These are phyloP conservation scores for Eucidaris tribuloides DNA, from an alignment of 35 echinoderm and acorn worm genomes.

Conservation along the genomic window DNA sequence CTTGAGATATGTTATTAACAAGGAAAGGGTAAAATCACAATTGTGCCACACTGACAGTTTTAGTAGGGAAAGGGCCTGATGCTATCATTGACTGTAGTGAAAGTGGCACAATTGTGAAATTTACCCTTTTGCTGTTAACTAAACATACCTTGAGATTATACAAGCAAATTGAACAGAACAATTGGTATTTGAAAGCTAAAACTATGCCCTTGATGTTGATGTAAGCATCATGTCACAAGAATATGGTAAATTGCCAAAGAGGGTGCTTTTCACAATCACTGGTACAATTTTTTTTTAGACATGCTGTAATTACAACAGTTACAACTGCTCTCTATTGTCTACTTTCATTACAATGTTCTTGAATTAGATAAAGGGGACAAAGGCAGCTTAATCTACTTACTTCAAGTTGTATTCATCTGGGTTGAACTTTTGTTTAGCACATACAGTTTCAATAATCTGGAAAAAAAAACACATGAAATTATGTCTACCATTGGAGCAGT, in stretches of 20 bases:
- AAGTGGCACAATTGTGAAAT: too few relatives aligned
- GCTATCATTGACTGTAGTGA: too few relatives aligned
- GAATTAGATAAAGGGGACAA: not conserved
- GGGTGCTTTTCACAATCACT: too few relatives aligned
- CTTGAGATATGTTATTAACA: too few relatives aligned
- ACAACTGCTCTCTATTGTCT: not conserved
- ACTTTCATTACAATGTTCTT: not conserved
- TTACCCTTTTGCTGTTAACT: too few relatives aligned
- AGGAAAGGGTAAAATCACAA: too few relatives aligned
- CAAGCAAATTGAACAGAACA: too few relatives aligned
- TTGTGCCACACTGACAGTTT: too few relatives aligned
- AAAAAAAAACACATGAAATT: not conserved
- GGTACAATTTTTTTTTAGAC: not conserved
- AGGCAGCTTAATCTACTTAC: slow-evolving; percentile 11
- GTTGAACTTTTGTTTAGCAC: slow-evolving; percentile 53
- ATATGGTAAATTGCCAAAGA: not conserved
- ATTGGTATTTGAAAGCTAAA: too few relatives aligned
- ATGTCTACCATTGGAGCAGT: not conserved
- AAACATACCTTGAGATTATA: too few relatives aligned
- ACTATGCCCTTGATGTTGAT: not conserved
- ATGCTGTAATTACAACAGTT: not conserved
- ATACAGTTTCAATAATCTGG: slow-evolving; percentile 74
- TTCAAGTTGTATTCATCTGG: slow-evolving; percentile 57
- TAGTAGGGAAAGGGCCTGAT: too few relatives aligned
- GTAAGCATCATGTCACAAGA: not conserved